Evolutionary conservation across 2,888 invertebrate genomes (phyloP).

Genomic region (Heliconius erato): DNA sequence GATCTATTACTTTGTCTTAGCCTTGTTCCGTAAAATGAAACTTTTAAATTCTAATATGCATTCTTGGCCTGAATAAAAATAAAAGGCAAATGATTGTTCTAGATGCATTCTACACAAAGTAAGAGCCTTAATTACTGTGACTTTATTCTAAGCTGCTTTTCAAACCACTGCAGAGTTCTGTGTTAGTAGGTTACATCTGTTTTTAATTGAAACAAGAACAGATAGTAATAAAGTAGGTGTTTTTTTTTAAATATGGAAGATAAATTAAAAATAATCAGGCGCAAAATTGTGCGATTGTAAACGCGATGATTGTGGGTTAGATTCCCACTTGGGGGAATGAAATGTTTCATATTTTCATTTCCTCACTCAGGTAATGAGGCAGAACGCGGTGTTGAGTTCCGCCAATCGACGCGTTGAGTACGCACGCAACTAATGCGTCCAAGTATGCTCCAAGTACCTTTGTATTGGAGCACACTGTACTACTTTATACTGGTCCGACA

Average conservation of each 20-base stretch:
- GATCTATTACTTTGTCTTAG: background rate
- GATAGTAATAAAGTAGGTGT: background rate
- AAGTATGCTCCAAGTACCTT: too few relatives aligned
- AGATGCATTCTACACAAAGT: constrained; percentile 19
- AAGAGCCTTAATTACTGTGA: constrained; percentile 29
- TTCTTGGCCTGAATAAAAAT: constrained; percentile 10
- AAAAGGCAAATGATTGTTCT: constrained; percentile 1
- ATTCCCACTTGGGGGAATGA: too few relatives aligned
- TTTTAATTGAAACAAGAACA: constrained; percentile 16
- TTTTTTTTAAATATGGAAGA: background rate
- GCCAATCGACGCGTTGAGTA: too few relatives aligned
- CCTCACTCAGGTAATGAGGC: too few relatives aligned
- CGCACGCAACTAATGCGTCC: too few relatives aligned
- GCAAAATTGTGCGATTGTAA: too few relatives aligned
- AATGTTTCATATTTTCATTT: too few relatives aligned
- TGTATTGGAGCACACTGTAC: too few relatives aligned
- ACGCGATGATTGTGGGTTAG: too few relatives aligned
- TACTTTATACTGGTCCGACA: too few relatives aligned
- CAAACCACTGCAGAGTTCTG: constrained; percentile 15
- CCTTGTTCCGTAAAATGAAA: background rate
- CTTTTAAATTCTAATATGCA: background rate
- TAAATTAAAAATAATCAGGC: too few relatives aligned
- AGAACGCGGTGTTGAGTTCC: too few relatives aligned
- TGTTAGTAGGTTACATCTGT: background rate
- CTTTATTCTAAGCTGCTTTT: constrained; percentile 28